phyloP scores from a whole-genome alignment of 2,797 vertebrate species.

The Falco concolor region DNA sequence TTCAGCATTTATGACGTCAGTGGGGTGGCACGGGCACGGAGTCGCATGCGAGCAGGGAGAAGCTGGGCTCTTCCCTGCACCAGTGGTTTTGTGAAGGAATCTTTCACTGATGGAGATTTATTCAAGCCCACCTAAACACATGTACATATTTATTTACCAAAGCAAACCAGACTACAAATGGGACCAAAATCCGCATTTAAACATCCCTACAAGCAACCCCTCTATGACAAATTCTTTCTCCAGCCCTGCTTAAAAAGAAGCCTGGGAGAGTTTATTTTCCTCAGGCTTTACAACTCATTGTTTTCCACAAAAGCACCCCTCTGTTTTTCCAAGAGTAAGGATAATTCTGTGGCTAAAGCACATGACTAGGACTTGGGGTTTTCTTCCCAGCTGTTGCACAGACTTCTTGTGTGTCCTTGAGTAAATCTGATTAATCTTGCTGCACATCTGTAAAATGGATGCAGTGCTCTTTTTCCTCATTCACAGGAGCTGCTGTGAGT shows the following conservation, averaged over 20 bases:
- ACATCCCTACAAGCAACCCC: neutral
- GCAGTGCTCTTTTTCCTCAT: neutral
- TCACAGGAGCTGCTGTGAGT: neutral
- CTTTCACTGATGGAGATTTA: slow-evolving; percentile 15
- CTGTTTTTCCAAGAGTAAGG: slow-evolving; percentile 40
- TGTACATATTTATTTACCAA: slow-evolving; percentile 36
- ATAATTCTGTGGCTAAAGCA: slow-evolving; percentile 50
- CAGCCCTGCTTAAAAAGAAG: neutral
- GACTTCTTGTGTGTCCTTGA: slow-evolving; percentile 35
- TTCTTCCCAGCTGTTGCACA: slow-evolving; percentile 52
- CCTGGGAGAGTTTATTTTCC: slow-evolving; percentile 43
- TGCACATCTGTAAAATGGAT: slow-evolving; percentile 33
- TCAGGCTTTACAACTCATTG: slow-evolving; percentile 51
- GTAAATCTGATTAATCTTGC: slow-evolving; percentile 6
- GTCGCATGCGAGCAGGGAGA: neutral
- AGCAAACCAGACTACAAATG: slow-evolving; percentile 23
- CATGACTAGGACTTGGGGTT: slow-evolving; percentile 7
- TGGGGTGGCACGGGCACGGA: neutral
- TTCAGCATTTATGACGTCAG: slow-evolving; percentile 17
- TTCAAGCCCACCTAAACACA: slow-evolving; percentile 25
- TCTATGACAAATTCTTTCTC: neutral
- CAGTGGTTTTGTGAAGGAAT: neutral
- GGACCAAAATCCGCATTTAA: neutral
- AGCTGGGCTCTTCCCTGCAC: neutral
- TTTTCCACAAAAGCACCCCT: slow-evolving; percentile 46